Percentiles rank a stretch among this genome's conserved stretches.
These are phyloP conservation scores for Agonopterix alstromeriana DNA, from an alignment of 2,888 invertebrate genomes.

Conservation along the genomic window DNA sequence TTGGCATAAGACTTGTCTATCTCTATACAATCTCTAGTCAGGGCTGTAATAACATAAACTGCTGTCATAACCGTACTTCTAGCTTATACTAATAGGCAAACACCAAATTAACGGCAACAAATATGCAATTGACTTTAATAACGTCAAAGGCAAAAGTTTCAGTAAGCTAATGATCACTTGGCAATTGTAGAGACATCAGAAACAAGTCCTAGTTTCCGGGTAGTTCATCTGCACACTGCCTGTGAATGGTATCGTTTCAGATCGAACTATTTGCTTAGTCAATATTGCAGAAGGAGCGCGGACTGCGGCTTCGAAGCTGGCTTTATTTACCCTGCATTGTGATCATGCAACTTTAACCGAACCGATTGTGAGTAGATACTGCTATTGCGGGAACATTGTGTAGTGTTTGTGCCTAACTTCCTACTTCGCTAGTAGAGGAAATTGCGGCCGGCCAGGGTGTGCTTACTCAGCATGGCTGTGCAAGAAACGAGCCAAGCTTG, in stretches of 20 bases:
- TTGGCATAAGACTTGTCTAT: too few species aligned
- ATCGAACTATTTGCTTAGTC: constrained; percentile 33
- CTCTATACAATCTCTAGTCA: too few species aligned
- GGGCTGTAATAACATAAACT: too few species aligned
- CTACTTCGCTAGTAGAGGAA: constrained; percentile 43
- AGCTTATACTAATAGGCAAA: too few species aligned
- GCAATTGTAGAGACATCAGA: too few species aligned
- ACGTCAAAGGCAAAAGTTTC: too few species aligned
- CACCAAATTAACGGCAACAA: too few species aligned
- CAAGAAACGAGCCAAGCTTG: constrained; percentile 25
- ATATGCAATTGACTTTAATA: too few species aligned
- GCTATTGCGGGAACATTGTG: constrained; percentile 27
- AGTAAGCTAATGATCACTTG: too few species aligned
- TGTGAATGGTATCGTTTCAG: constrained; percentile 26
- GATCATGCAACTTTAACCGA: constrained; percentile 64
- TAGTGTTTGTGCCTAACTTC: constrained; percentile 23
- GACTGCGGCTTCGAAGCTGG: constrained; percentile 37
- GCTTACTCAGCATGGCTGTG: constrained; percentile 59
- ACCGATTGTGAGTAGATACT: constrained; percentile 56
- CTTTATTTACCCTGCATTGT: constrained; percentile 61
- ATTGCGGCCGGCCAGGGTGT: constrained; percentile 52
- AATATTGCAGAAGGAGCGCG: constrained; percentile 44
- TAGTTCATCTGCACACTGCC: constrained; percentile 17
- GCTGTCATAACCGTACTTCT: too few species aligned
- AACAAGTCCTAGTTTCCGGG: constrained; percentile 6